Evolutionary conservation across 2,888 invertebrate species (phyloP).

Genomic region (Parnassius orleans): DNA sequence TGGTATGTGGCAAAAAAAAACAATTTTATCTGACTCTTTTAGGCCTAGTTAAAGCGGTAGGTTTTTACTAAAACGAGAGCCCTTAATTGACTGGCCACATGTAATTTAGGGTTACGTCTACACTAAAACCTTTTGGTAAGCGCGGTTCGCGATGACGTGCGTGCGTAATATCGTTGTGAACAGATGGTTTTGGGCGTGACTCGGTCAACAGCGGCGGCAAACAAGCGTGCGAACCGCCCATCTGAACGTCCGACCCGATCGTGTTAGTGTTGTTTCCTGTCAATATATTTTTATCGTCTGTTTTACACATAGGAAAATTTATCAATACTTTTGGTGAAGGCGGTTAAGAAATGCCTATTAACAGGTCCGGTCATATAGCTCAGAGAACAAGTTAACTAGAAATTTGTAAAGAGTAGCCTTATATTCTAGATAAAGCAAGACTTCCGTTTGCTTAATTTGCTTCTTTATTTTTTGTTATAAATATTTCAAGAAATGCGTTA

Average conservation of each 20-base stretch:
- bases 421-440: too few species aligned
- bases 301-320: slow-evolving; percentile 14
- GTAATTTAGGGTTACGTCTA: slow-evolving; percentile 43
- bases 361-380: too few species aligned
- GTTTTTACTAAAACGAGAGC: slow-evolving; percentile 11
- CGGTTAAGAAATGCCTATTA: neutral
- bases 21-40: too few species aligned
- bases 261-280: slow-evolving; percentile 23
- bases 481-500: too few species aligned
- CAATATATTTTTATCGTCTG: slow-evolving; percentile 23
- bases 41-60: too few species aligned
- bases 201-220: slow-evolving; percentile 60
- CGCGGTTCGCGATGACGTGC: slow-evolving; percentile 54
- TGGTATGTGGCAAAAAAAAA: too few species aligned
- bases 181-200: slow-evolving; percentile 53
- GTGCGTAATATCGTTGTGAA: slow-evolving; percentile 60
- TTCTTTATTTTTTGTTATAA: too few species aligned
- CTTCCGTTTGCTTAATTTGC: too few species aligned
- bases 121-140: slow-evolving; percentile 52
- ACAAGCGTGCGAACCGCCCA: slow-evolving; percentile 55
- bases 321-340: slow-evolving; percentile 5
- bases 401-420: too few species aligned
- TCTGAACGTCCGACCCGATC: slow-evolving; percentile 16
- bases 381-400: too few species aligned
- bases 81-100: slow-evolving; percentile 15